Base-by-base conservation (phyloP, 1,140 invertebrate species). In the Heliconius hewitsoni region DNA sequence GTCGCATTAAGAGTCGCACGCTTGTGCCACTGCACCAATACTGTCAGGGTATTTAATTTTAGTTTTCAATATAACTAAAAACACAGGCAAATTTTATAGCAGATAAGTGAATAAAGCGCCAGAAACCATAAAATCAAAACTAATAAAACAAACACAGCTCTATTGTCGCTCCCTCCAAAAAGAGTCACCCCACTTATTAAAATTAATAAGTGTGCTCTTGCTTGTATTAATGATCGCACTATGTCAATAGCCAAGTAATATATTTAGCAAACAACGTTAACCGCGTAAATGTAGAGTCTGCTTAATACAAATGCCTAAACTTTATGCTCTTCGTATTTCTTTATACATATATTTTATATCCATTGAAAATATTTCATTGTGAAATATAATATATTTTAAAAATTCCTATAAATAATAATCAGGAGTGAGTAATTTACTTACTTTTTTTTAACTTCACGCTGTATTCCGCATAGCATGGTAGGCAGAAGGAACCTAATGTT, bases 201-300 rank as follows among this genome's bases (percentile, higher is more conserved):
- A 92, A 93, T 94, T 94, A 94, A 94, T 93, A 94, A 93, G 91
- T 91, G 90, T 87, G 91, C 89, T 90, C 92, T 93, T 89, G 88
- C 85, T 86, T 90, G 89, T 87, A 94, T 92, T 93, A 93, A 93
- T 92, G 91, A 92, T 92, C 89, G 85, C 84, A 86, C 90, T 93
- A 84, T 93, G 91, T 93, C 91, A 93, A 93, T 93, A 93, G 85
- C 85, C 82, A 83, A 89, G 88, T 92, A 90, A 93, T 93, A 91
- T 90, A 90, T 92, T 91, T 90, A 83, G 89, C 90, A 93, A 94
- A 94, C 88, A 94, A 84, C 74, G 85, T 84, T 86, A 89, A 88
- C 88, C 88, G 87, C 82, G 86, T 66, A 66, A 66, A 66, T 66
- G 13, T 66, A 30, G 27, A 60, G 57, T 11, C 57, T n/a, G n/a